phyloP scores from a whole-genome alignment of 1,140 invertebrate genomes.

The Papilio xuthus region DNA sequence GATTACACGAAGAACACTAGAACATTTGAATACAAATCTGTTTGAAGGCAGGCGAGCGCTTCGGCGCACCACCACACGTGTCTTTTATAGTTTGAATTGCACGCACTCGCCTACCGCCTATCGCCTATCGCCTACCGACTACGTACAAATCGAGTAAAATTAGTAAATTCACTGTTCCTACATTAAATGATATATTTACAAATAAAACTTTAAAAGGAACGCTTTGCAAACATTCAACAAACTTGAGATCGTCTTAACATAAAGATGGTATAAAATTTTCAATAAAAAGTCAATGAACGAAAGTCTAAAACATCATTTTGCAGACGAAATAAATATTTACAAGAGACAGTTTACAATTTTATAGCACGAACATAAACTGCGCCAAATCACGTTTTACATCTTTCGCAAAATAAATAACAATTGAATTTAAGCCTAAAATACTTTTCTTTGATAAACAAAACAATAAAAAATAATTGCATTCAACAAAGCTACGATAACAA shows the following conservation, averaged over 20 bases:
- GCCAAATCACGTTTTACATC: constrained; percentile 74
- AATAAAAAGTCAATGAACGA: constrained; percentile 75
- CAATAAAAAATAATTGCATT: constrained; percentile 81
- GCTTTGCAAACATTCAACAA: constrained; percentile 81
- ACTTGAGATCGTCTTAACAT: constrained; percentile 81
- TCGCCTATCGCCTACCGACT: constrained; percentile 41
- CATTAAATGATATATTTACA: constrained; percentile 79
- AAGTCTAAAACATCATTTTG: constrained; percentile 70
- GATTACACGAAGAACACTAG: constrained; percentile 76
- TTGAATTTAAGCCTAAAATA: constrained; percentile 80
- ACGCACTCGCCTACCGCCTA: constrained; percentile 35
- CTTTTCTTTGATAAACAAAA: constrained; percentile 80
- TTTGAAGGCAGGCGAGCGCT: constrained; percentile 53
- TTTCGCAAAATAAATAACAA: constrained; percentile 80
- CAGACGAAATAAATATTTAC: constrained; percentile 67
- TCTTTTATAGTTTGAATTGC: constrained; percentile 52
- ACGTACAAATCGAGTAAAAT: constrained; percentile 68
- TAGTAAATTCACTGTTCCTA: constrained; percentile 79
- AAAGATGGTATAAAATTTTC: constrained; percentile 79
- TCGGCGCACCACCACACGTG: constrained; percentile 41
- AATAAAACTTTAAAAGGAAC: constrained; percentile 82
- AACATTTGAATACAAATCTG: constrained; percentile 70
- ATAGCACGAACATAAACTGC: constrained; percentile 58
- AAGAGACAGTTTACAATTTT: constrained; percentile 61
- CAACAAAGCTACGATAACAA: constrained; percentile 81